Percentiles rank a stretch among this genome's conserved stretches.
These are phyloP conservation scores for Lepidothrix coronata DNA, from an alignment of 2,113 vertebrate genomes.

Conservation along the genomic window DNA sequence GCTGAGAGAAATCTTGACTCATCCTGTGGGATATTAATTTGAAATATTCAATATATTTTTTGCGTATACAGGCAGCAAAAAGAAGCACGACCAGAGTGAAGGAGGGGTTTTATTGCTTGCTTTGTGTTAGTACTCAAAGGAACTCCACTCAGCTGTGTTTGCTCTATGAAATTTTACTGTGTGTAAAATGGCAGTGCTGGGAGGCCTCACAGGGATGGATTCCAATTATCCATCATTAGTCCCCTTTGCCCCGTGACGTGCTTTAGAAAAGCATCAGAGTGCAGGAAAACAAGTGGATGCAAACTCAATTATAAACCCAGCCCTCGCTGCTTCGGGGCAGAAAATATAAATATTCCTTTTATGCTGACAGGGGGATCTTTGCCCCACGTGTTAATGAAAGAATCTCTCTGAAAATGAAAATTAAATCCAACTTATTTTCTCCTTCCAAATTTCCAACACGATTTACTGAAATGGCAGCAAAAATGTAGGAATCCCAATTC, in stretches of 20 bases:
- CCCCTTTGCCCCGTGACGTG: slow-evolving; percentile 17
- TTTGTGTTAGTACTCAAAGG: background rate
- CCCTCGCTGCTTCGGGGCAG: slow-evolving; percentile 16
- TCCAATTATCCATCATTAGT: slow-evolving; percentile 17
- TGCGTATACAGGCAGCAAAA: background rate
- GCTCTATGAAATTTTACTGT: background rate
- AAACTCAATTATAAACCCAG: slow-evolving; percentile 49
- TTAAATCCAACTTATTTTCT: background rate
- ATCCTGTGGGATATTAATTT: background rate
- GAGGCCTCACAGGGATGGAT: background rate
- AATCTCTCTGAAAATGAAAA: background rate
- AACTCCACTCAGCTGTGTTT: background rate
- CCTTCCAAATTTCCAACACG: background rate
- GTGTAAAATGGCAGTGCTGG: background rate
- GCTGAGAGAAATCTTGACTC: background rate
- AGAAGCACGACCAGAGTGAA: background rate
- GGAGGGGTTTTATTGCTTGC: background rate
- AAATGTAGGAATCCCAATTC: background rate
- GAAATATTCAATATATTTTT: background rate
- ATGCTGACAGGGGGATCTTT: background rate
- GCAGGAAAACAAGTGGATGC: slow-evolving; percentile 26
- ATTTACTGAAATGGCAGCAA: background rate
- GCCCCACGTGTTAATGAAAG: background rate
- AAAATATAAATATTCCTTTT: background rate
- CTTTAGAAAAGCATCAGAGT: slow-evolving; percentile 32